A percentile compares a stretch with the other conserved stretches of the same genome.
phyloP scores from a whole-genome alignment of 2,888 invertebrate genomes.

The Drosophila pegasa region DNA sequence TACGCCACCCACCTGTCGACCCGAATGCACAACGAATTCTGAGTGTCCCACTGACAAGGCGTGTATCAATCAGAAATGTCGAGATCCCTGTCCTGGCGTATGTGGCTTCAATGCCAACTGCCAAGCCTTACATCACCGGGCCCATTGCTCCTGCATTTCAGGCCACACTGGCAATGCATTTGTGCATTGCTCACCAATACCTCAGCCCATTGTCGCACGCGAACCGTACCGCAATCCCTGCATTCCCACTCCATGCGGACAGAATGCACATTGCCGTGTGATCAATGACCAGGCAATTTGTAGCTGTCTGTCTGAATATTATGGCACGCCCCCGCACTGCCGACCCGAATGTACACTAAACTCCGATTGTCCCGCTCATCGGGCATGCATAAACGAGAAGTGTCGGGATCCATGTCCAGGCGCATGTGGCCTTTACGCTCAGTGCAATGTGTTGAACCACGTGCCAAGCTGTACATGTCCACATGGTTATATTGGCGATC shows the following conservation, averaged over 20 bases:
- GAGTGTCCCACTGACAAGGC: conserved; percentile 87
- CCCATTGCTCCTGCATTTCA: conserved; percentile 87
- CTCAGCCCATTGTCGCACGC: conserved; percentile 42
- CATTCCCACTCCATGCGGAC: conserved; percentile 89
- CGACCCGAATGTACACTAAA: conserved; percentile 90
- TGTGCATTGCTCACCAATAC: conserved; percentile 86
- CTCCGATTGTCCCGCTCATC: conserved; percentile 88
- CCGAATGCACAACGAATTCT: conserved; percentile 87
- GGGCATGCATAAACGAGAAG: conserved; percentile 89
- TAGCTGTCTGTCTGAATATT: conserved; percentile 87
- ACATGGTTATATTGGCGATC: conserved; percentile 89
- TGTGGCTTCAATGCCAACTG: conserved; percentile 88
- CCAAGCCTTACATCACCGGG: conserved; percentile 86
- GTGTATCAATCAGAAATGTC: conserved; percentile 87
- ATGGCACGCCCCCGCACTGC: conserved; percentile 90
- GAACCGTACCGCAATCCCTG: conserved; percentile 86
- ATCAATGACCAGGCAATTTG: conserved; percentile 88
- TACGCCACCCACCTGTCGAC: conserved; percentile 89
- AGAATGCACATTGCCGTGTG: conserved; percentile 88
- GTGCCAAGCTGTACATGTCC: conserved; percentile 89
- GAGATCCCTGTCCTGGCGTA: conserved; percentile 87
- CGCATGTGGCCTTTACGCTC: conserved; percentile 89
- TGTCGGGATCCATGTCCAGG: conserved; percentile 91
- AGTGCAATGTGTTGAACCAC: conserved; percentile 90
- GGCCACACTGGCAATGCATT: conserved; percentile 91